Conservation (phyloP, 2,888 invertebrate species). For the Phyto melanocephala region DNA sequence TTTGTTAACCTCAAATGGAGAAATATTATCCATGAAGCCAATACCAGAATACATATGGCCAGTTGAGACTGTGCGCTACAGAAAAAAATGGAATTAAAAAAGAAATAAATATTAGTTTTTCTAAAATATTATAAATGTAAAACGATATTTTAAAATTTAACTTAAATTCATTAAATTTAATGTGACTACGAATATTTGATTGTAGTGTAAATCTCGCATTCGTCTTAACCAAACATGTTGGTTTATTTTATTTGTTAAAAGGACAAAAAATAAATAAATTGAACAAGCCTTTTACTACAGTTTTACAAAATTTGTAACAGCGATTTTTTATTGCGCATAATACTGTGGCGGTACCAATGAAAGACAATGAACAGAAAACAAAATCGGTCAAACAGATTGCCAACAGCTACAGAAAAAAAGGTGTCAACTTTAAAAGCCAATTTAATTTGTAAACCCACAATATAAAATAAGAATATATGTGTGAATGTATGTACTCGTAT, state of each 20-base stretch:
- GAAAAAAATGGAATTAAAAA: no score
- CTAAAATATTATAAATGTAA: no score
- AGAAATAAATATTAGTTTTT: no score
- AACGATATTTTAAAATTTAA: no score
- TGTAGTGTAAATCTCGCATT: not conserved
- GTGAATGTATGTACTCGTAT: no score
- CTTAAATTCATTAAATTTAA: no score
- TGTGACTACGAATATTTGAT: no score
- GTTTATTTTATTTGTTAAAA: not conserved
- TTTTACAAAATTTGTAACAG: constrained; percentile 34
- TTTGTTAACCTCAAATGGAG: no score
- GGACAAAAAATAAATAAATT: not conserved
- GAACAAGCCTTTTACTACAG: constrained; percentile 39
- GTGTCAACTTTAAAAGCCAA: constrained; percentile 64
- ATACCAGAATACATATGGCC: no score
- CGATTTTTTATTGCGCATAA: not conserved
- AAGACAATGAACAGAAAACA: not conserved
- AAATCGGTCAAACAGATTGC: constrained; percentile 32
- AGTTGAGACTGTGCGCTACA: no score
- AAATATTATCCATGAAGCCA: no score
- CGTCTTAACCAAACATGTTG: not conserved
- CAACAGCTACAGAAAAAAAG: constrained; percentile 39
- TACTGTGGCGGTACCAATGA: constrained; percentile 49
- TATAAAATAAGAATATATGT: constrained; percentile 45
- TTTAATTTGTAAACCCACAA: constrained; percentile 64